Percentiles rank a stretch among this genome's conserved stretches.
Evolutionary conservation across 2,888 invertebrate genomes (phyloP).

Genomic region (Lithosia quadra): DNA sequence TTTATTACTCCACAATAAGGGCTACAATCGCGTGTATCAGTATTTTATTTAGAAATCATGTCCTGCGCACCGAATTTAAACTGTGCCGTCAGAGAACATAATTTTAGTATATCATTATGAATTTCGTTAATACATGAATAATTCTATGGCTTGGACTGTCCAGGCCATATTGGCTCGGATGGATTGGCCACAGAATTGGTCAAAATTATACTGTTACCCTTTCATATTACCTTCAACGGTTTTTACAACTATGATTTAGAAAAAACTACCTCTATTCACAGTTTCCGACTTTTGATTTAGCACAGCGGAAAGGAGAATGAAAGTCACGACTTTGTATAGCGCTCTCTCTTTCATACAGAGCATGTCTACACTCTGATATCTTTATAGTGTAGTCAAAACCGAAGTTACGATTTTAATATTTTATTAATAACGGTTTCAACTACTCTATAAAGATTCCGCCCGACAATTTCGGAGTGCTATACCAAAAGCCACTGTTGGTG

Average conservation of each 20-base stretch:
- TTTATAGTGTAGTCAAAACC: background rate
- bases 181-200: slow-evolving; percentile 66
- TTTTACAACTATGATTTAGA: slow-evolving; percentile 56
- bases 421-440: background rate
- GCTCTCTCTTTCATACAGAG: background rate
- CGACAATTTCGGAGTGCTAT: background rate
- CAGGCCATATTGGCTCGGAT: slow-evolving; percentile 29
- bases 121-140: slow-evolving; percentile 6
- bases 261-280: slow-evolving; percentile 66
- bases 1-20: slow-evolving; percentile 35
- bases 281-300: background rate
- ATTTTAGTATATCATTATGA: slow-evolving; percentile 13
- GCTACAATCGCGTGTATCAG: slow-evolving; percentile 47
- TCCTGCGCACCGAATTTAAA: slow-evolving; percentile 12
- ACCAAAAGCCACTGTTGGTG: slow-evolving; percentile 43
- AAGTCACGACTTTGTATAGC: background rate
- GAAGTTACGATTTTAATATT: background rate
- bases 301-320: background rate
- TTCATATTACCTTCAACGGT: slow-evolving; percentile 54
- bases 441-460: background rate
- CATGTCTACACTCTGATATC: no score
- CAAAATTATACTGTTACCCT: slow-evolving; percentile 55
- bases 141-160: slow-evolving; percentile 21
- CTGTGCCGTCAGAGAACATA: slow-evolving; percentile 26
- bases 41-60: slow-evolving; percentile 18